Evolutionary conservation across 2,888 invertebrate genomes (phyloP), one percentile per base, ranked within the genome.

Genomic region (Cheilosia variabilis): DNA sequence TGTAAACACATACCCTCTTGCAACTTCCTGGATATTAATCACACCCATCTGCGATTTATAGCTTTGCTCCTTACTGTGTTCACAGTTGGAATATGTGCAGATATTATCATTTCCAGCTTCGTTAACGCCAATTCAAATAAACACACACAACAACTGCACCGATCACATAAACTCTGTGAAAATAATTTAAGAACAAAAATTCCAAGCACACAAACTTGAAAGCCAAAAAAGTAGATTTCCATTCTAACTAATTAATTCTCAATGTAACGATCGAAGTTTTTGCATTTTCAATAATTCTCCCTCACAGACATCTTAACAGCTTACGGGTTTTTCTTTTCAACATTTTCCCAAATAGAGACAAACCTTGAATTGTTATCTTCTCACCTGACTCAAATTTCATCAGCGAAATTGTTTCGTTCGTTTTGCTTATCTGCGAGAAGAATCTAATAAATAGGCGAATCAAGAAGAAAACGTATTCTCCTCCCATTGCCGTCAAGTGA

Each of bases 311-410:
- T 69, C 58, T 71, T 58, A 50, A 71, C 71, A 19, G 57, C 37
- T 37, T 37, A 13, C 10, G 37, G 37, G 37, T 17, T 47, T 15
- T 24, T 60, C 37, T 60, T 50, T 71, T 60, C 17, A 60, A 71
- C 50, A 41, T 37, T 66, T 52, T n/a, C n/a, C 27, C 52, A 66
- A 66, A 31, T 41, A 3, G 37, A 37, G 47, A 9, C 22, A 57
- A 69, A 53, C 45, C 53, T 22, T 45, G 45, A 63, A 19, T 53
- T 34, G 73, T 13, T 75, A 75, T 65, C 57, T 37, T 19, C 17
- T 58, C 66, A 76, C 75, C 75, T 76, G 66, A 63, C 73, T 63
- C n/a, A 22, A 22, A 63, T 63, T 73, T 73, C 55, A 73, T 73
- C 60, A 63, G 53, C 22, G 62, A 73, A 73, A 73, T 53, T 62